Percentiles rank a stretch among this genome's conserved stretches.
phyloP scores from a whole-genome alignment of 1,140 invertebrate species.

The Conus ventricosus region DNA sequence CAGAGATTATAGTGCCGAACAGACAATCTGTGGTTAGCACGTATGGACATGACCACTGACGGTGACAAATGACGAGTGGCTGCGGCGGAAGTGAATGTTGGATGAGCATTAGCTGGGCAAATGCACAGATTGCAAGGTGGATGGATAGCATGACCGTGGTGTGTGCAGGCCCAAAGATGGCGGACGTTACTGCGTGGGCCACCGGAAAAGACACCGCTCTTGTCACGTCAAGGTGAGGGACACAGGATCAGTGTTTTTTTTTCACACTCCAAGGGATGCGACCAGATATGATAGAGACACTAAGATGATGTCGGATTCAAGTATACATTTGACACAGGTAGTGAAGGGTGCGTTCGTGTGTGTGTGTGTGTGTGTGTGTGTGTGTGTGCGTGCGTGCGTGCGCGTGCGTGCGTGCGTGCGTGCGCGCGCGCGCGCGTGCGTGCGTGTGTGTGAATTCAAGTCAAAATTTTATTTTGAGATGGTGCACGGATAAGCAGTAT shows the following conservation, averaged over 20 bases:
- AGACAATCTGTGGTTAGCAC: too few relatives aligned
- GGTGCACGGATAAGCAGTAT: too few relatives aligned
- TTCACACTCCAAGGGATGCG: too few relatives aligned
- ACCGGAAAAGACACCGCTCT: conserved; percentile 83
- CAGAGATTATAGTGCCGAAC: too few relatives aligned
- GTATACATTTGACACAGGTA: not conserved
- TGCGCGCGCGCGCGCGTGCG: not conserved
- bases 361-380: conserved; percentile 24
- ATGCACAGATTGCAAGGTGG: too few relatives aligned
- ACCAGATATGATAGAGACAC: not conserved
- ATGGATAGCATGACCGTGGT: too few relatives aligned
- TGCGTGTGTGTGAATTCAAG: not conserved
- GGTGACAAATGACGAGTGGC: too few relatives aligned
- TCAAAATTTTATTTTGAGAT: too few relatives aligned
- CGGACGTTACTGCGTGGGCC: conserved; percentile 87
- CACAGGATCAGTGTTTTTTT: not conserved
- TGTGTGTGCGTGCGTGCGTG: not conserved
- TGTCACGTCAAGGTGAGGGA: conserved; percentile 75
- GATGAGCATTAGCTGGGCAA: too few relatives aligned
- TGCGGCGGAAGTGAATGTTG: too few relatives aligned
- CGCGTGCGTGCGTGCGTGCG: not conserved
- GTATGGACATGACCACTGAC: too few relatives aligned
- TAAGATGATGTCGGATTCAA: not conserved
- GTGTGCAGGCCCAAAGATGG: conserved; percentile 76
- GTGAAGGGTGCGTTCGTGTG: not conserved